Evolutionary conservation across 2,113 vertebrate species (phyloP).

Genomic region (Pseudorhombus dupliciocellatus): DNA sequence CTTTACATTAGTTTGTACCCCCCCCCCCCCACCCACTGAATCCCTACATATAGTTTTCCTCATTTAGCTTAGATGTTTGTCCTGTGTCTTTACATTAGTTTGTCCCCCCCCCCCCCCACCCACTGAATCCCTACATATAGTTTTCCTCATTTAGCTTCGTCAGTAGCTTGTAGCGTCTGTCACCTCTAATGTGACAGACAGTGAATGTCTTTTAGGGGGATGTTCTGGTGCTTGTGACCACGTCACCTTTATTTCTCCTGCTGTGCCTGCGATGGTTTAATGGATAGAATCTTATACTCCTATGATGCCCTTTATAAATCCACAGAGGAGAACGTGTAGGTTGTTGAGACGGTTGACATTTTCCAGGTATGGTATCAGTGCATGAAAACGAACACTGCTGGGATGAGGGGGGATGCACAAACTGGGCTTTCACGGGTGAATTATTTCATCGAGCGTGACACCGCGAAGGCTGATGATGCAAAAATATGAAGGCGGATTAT

Average conservation of each 20-base stretch:
- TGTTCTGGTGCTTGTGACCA: background rate
- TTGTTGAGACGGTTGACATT: slow-evolving; percentile 1
- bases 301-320: background rate
- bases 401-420: background rate
- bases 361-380: background rate
- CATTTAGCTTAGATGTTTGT: slow-evolving; percentile 36
- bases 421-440: background rate
- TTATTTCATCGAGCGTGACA: background rate
- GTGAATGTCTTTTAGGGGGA: background rate
- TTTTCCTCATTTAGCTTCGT: slow-evolving; percentile 30
- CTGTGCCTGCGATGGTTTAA: slow-evolving; percentile 15
- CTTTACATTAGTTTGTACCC: slow-evolving; percentile 20
- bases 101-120: background rate
- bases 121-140: slow-evolving; percentile 6
- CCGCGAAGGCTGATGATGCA: slow-evolving; percentile 2
- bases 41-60: slow-evolving; percentile 21
- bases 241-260: slow-evolving; percentile 9
- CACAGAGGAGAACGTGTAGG: slow-evolving; percentile 2
- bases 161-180: background rate
- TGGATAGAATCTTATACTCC: background rate
- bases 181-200: background rate
- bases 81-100: slow-evolving; percentile 17
- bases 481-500: background rate
- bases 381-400: background rate
- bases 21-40: background rate